A percentile compares a stretch with the other conserved stretches of the same genome.
These are phyloP conservation scores for Parnassius glacialis DNA, from an alignment of 2,888 invertebrate genomes.

Conservation along the genomic window DNA sequence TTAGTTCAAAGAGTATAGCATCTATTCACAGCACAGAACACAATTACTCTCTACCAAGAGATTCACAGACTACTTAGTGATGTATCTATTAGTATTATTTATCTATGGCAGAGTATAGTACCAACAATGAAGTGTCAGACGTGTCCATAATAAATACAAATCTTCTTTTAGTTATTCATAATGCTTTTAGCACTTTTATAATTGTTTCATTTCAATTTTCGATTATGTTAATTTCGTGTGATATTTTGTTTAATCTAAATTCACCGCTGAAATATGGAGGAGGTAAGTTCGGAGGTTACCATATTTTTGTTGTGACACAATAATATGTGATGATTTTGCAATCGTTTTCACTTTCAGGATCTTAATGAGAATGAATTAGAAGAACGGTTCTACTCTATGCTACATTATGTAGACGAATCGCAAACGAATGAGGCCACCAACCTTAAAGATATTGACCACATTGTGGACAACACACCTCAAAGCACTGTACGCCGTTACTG, in stretches of 20 bases:
- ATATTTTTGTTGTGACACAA: constrained; percentile 68
- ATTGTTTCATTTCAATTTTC: constrained; percentile 57
- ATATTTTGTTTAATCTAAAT: constrained; percentile 62
- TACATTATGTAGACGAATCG: constrained; percentile 69
- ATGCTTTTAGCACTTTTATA: constrained; percentile 65
- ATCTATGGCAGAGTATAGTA: constrained; percentile 19
- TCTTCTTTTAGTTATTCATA: constrained; percentile 64
- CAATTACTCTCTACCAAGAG: too few relatives aligned
- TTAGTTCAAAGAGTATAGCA: not conserved
- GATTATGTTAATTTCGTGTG: constrained; percentile 74
- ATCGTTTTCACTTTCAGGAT: constrained; percentile 61
- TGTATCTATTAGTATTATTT: too few relatives aligned
- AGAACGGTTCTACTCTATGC: constrained; percentile 71
- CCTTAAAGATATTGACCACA: constrained; percentile 41
- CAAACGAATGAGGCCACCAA: constrained; percentile 50
- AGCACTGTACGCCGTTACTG: constrained; percentile 67
- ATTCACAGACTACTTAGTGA: too few relatives aligned
- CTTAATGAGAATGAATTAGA: constrained; percentile 75
- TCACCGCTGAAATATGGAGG: constrained; percentile 71
- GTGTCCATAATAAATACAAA: constrained; percentile 67
- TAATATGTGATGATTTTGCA: constrained; percentile 43
- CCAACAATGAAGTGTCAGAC: constrained; percentile 65
- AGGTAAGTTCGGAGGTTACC: constrained; percentile 64
- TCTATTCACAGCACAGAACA: too few relatives aligned
- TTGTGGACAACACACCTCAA: constrained; percentile 49